Percentiles rank a stretch among this genome's conserved stretches.
These are phyloP conservation scores for Acrobasis consociella DNA, from an alignment of 2,888 invertebrate genomes.

Conservation along the genomic window DNA sequence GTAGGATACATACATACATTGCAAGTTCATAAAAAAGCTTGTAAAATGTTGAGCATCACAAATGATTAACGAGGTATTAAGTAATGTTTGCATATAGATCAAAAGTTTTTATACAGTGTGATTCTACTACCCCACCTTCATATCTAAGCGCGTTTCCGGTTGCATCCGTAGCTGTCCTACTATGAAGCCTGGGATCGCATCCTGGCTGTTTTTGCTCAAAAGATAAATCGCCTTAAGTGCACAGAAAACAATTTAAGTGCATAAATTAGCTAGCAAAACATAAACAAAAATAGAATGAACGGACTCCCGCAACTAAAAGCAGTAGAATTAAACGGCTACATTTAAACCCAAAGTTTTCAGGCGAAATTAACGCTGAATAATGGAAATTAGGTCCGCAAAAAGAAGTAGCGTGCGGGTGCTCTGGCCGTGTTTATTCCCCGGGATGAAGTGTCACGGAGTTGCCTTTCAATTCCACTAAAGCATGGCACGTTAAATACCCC, in stretches of 20 bases:
- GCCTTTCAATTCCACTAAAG: slow-evolving; percentile 34
- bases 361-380: slow-evolving; percentile 17
- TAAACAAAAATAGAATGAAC: background rate
- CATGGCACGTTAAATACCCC: slow-evolving; percentile 39
- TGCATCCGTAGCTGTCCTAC: no score
- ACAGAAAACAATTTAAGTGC: background rate
- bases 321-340: slow-evolving; percentile 8
- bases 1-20: no score
- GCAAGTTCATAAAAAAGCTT: no score
- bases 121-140: no score
- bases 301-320: background rate
- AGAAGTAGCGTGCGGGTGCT: slow-evolving; percentile 10
- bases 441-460: slow-evolving; percentile 33
- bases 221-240: background rate
- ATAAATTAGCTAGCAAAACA: background rate
- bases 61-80: no score
- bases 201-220: background rate
- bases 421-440: slow-evolving; percentile 27
- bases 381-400: slow-evolving; percentile 19
- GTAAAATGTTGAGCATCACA: no score
- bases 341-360: slow-evolving; percentile 13
- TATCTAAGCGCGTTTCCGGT: no score
- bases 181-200: no score
- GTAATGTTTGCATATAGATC: no score
- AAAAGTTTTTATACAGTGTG: no score